Evolutionary conservation across 2,113 vertebrate genomes (phyloP), one percentile per base, ranked within the genome.

Genomic region (Fregetta grallaria): DNA sequence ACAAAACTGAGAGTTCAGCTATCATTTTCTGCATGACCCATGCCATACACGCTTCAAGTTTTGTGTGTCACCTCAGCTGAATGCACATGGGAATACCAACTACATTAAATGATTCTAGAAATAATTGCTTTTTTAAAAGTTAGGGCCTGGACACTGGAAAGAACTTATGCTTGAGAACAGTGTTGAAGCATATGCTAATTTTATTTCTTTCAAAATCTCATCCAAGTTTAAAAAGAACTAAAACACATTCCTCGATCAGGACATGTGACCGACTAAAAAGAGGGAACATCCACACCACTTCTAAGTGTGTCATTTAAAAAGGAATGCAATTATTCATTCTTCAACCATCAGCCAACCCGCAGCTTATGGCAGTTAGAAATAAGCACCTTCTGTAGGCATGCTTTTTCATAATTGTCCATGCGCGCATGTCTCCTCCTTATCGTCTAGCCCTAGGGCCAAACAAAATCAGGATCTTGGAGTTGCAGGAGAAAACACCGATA

Each of bases 301-400:
- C 61, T 65, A 36, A 92, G 56, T 26, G 27, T 92, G 93, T 78
- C 80, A 89, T 87, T 78, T 95, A 61, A 92, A 97, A 96, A 87
- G 58, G 52, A 89, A 67, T 56, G 56, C 38, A 95, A 53, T 91
- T 94, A 95, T 71, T 96, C 93, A 59, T 74, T 66, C 63, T 77
- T 71, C 80, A 94, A 32, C 63, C 59, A 66, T 67, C 71, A 81
- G 34, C 59, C 91, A 81, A 75, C 81, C 80, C 81, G 76, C 65
- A 86, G 42, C 50, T 73, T 13, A 0, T 13, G 22, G 55, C 68
- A 78, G 18, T 59, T 20, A 67, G 65, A 91, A 95, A 80, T 3
- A n/a, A 81, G 55, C 38, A 19, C n/a, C 59, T 90, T 78, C 45
- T 62, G 22, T 34, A 68, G 56, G 36, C 40, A 7, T 34, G 26